Evolutionary conservation across 2,113 vertebrate genomes (phyloP).

Genomic region (Mesembrinibis cayennensis): DNA sequence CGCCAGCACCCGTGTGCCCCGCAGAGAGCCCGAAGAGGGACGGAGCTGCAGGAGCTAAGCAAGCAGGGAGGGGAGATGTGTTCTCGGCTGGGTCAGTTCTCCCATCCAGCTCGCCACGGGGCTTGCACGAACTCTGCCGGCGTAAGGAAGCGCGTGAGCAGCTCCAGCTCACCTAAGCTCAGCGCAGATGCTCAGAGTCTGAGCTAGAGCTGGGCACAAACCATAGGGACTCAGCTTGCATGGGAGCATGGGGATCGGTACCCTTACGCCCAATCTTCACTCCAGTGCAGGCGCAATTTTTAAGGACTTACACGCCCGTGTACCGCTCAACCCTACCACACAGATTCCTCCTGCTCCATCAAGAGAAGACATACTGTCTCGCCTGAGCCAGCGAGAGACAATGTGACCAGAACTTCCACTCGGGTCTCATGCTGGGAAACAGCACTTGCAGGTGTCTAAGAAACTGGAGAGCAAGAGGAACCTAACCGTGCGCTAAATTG

Average conservation of each 20-base stretch:
- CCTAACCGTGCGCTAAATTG: not conserved
- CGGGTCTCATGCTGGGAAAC: not conserved
- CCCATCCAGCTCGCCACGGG: not conserved
- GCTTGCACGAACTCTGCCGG: not conserved
- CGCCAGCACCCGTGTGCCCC: not conserved
- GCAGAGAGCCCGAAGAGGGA: not conserved
- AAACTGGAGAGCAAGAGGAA: not conserved
- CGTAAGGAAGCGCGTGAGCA: not conserved
- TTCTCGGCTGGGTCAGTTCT: too few relatives aligned
- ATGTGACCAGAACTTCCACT: not conserved
- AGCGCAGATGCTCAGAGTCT: not conserved
- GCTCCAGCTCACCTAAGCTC: not conserved
- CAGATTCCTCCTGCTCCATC: not conserved
- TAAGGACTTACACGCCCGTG: not conserved
- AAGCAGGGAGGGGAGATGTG: rapidly evolving
- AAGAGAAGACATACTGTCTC: not conserved
- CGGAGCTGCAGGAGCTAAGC: not conserved
- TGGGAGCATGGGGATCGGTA: not conserved
- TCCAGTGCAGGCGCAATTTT: not conserved
- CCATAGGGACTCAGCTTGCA: not conserved
- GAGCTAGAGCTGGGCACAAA: not conserved
- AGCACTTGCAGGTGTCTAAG: not conserved
- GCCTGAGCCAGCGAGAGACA: not conserved
- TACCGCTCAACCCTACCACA: not conserved
- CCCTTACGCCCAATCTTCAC: not conserved